Evolutionary conservation across 2,113 vertebrate genomes (phyloP).

Genomic region (Gadus macrocephalus): DNA sequence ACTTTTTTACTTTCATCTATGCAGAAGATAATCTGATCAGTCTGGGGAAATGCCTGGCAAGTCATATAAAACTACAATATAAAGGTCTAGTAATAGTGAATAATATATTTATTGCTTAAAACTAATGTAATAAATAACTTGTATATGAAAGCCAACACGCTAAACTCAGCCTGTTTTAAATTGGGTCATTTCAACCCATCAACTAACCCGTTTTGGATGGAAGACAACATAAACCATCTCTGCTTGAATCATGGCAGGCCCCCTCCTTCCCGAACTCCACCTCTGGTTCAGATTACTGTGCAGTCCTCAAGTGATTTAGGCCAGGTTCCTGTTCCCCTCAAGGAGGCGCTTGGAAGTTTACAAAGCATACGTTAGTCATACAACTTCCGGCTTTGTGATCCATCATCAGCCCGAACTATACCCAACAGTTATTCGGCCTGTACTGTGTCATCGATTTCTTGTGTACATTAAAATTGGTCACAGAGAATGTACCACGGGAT

Average conservation of each 20-base stretch:
- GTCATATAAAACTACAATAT: too few relatives aligned
- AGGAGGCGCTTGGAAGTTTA: constrained; percentile 31
- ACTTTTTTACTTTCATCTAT: too few relatives aligned
- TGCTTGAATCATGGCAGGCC: constrained; percentile 8
- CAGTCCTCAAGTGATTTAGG: constrained; percentile 45
- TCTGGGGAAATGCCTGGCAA: too few relatives aligned
- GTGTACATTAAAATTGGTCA: constrained; percentile 5
- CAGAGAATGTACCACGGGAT: background rate
- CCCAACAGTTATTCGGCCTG: constrained; percentile 16
- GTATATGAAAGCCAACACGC: background rate
- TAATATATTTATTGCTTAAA: background rate
- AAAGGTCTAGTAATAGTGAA: too few relatives aligned
- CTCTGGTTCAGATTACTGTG: constrained; percentile 50
- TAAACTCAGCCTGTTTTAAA: constrained; percentile 15
- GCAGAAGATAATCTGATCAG: too few relatives aligned
- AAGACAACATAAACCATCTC: constrained; percentile 37
- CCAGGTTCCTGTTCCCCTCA: constrained; percentile 37
- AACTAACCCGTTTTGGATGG: constrained; percentile 28
- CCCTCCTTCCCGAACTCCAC: constrained; percentile 13
- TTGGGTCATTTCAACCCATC: constrained; percentile 12
- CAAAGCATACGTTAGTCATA: constrained; percentile 37
- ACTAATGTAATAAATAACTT: background rate
- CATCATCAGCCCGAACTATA: constrained; percentile 25
- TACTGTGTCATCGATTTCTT: constrained; percentile 7
- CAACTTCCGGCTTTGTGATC: constrained; percentile 29